These are phyloP conservation scores for Podarcis cretensis DNA, from an alignment of 2,113 vertebrate species.

Conservation along the genomic window DNA sequence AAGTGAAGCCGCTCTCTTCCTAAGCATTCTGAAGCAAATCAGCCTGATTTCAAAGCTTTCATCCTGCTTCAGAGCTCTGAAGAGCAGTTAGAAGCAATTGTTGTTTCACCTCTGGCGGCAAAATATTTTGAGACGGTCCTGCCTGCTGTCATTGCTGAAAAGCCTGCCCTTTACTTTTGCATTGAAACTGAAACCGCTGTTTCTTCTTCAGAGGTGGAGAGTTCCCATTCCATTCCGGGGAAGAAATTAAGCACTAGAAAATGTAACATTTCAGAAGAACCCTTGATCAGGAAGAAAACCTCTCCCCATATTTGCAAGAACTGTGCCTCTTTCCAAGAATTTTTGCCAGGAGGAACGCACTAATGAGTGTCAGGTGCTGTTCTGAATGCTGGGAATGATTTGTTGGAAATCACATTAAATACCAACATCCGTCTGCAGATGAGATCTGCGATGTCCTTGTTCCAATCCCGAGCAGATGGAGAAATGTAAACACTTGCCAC, in stretches of 20 bases:
- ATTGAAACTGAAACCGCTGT: too few relatives aligned
- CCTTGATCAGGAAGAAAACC: background rate
- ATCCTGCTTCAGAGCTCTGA: too few relatives aligned
- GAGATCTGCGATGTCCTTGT: conserved; percentile 61
- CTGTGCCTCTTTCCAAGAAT: conserved; percentile 47
- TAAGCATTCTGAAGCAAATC: too few relatives aligned
- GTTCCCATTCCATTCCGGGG: background rate
- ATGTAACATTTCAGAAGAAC: background rate
- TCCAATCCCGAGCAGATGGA: conserved; percentile 68
- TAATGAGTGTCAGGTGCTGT: conserved; percentile 71
- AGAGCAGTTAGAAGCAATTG: too few relatives aligned
- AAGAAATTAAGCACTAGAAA: background rate
- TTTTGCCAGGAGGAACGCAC: conserved; percentile 54
- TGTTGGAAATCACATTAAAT: conserved; percentile 67
- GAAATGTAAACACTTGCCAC: conserved; percentile 27
- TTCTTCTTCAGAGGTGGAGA: background rate
- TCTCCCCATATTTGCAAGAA: conserved; percentile 49
- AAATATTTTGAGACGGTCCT: too few relatives aligned
- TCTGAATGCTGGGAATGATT: conserved; percentile 71
- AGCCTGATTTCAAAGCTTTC: too few relatives aligned
- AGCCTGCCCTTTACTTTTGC: too few relatives aligned
- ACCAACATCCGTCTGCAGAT: conserved; percentile 69
- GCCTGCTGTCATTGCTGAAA: too few relatives aligned
- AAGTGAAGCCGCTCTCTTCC: too few relatives aligned
- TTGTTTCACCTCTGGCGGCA: too few relatives aligned